A percentile compares a stretch with the other conserved stretches of the same genome.
phyloP scores from a whole-genome alignment of 1,140 invertebrate genomes.

The Aleiodes sp. region DNA sequence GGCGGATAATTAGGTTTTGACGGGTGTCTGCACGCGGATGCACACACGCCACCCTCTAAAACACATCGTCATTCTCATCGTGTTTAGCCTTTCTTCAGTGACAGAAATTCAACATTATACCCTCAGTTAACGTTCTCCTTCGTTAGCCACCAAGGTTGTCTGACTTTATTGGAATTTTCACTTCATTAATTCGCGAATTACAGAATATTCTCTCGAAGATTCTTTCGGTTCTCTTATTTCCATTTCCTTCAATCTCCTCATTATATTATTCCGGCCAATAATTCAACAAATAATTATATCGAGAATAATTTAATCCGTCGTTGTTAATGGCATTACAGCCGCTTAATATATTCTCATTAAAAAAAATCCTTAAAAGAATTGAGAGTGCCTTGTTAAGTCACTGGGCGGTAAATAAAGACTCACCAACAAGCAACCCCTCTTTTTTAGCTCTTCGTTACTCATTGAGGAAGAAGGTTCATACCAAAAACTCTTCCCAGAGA shows the following conservation, averaged over 20 bases:
- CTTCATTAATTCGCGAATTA: neutral
- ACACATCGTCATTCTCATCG: conserved; percentile 39
- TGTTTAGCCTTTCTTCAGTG: conserved; percentile 37
- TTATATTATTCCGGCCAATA: neutral
- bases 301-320: conserved; percentile 54
- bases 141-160: neutral
- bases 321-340: conserved; percentile 44
- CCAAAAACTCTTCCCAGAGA: conserved; percentile 36
- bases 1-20: conserved; percentile 59
- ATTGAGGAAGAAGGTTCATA: conserved; percentile 25
- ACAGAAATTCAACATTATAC: conserved; percentile 24
- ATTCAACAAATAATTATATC: conserved; percentile 41
- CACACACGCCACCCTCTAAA: conserved; percentile 11
- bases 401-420: conserved; percentile 51
- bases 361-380: conserved; percentile 46
- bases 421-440: conserved; percentile 21
- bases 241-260: no score
- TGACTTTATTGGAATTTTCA: neutral
- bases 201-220: conserved; percentile 1
- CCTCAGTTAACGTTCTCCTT: neutral
- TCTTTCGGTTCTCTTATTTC: neutral
- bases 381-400: conserved; percentile 47
- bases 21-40: conserved; percentile 34
- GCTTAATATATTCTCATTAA: conserved; percentile 54
- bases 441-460: conserved; percentile 24